phyloP scores from a whole-genome alignment of 2,113 vertebrate species.

The Manacus vitellinus region DNA sequence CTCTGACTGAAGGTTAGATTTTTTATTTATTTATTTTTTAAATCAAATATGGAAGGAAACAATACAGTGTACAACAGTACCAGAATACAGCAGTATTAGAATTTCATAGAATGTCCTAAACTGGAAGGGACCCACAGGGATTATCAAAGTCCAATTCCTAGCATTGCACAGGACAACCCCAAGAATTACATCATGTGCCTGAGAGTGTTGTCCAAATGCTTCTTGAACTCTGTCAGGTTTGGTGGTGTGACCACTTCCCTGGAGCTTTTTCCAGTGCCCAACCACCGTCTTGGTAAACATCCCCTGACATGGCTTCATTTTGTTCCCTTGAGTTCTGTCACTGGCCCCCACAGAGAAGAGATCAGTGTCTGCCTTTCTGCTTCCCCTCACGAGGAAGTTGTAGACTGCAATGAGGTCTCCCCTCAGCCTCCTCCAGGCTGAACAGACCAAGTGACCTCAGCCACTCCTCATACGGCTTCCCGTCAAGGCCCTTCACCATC shows the following conservation, averaged over 20 bases:
- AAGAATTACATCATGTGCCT: not conserved
- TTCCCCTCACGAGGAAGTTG: not conserved
- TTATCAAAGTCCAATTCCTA: not conserved
- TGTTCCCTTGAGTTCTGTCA: not conserved
- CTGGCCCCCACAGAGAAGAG: not conserved
- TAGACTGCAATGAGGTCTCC: not conserved
- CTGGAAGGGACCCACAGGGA: not conserved
- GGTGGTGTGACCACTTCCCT: not conserved
- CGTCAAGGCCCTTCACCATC: not conserved
- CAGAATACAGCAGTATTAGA: not conserved
- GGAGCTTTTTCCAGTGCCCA: not conserved
- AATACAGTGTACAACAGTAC: not conserved
- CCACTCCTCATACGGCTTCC: accelerated
- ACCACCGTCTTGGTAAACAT: not conserved
- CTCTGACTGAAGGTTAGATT: not conserved
- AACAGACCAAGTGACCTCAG: not conserved
- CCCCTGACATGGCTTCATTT: not conserved
- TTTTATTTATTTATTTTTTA: not conserved
- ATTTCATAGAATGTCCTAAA: not conserved
- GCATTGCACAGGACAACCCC: not conserved
- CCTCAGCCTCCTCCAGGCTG: not conserved
- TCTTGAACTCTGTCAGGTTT: not conserved
- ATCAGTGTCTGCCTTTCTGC: too few relatives aligned
- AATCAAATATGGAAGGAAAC: not conserved
- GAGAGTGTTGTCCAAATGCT: not conserved